These are phyloP conservation scores for Urechis unicinctus DNA, from an alignment of 2,888 invertebrate genomes.

Conservation along the genomic window DNA sequence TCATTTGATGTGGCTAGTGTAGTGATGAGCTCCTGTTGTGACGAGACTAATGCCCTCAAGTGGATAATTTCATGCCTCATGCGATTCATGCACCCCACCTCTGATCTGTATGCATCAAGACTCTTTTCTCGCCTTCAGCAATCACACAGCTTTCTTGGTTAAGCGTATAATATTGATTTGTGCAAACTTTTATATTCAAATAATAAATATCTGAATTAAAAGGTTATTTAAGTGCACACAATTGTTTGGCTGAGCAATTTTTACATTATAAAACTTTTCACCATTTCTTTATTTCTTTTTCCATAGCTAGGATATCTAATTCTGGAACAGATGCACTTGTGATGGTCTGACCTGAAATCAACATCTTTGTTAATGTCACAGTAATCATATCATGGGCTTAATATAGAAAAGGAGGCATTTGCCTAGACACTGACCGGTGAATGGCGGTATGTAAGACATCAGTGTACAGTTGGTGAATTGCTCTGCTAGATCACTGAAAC, in stretches of 20 bases:
- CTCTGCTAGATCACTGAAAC: constrained; percentile 28
- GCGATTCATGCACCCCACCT: constrained; percentile 44
- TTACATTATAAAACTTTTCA: constrained; percentile 18
- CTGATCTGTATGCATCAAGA: constrained; percentile 47
- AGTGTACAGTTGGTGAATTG: constrained; percentile 37
- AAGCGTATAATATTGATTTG: too few species aligned
- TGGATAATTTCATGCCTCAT: constrained; percentile 47
- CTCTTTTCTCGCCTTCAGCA: constrained; percentile 49
- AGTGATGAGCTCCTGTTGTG: constrained; percentile 35
- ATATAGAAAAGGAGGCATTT: not conserved
- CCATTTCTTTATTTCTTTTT: constrained; percentile 49
- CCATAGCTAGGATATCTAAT: constrained; percentile 43
- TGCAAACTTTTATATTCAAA: too few species aligned
- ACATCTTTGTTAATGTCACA: too few species aligned
- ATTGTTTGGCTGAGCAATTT: not conserved
- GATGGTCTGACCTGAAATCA: constrained; percentile 31
- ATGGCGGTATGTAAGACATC: constrained; percentile 50
- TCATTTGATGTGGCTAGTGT: constrained; percentile 34
- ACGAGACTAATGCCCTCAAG: constrained; percentile 32
- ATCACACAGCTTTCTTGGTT: too few species aligned
- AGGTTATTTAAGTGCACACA: too few species aligned
- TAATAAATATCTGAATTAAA: too few species aligned
- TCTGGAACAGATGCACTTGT: constrained; percentile 31
- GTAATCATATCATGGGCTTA: not conserved
- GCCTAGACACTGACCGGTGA: constrained; percentile 37